phyloP scores from a whole-genome alignment of 1,140 invertebrate genomes.

The Cyphomyrmex costatus region DNA sequence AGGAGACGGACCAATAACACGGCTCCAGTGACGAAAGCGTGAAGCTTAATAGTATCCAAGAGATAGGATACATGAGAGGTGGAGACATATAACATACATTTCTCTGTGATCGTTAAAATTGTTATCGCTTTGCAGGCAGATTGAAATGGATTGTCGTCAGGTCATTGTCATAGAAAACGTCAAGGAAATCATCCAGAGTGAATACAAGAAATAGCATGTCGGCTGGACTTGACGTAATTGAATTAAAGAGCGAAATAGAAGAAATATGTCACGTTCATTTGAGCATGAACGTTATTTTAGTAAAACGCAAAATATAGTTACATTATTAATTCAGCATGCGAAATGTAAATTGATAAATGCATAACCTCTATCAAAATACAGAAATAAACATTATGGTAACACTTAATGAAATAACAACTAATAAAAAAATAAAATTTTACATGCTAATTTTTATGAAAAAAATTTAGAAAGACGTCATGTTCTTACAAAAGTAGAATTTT shows the following conservation, averaged over 20 bases:
- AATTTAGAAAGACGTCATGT: background rate
- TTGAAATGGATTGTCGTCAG: conserved; percentile 22
- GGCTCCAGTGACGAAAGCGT: background rate
- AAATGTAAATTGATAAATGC: background rate
- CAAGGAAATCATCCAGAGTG: conserved; percentile 27
- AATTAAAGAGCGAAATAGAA: conserved; percentile 10
- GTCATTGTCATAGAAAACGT: conserved; percentile 21
- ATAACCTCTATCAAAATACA: background rate
- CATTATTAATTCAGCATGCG: background rate
- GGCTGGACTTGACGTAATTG: background rate
- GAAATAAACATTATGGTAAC: background rate
- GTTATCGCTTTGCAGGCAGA: conserved; percentile 41
- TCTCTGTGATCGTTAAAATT: conserved; percentile 40
- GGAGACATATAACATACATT: conserved; percentile 16
- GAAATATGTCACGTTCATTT: conserved; percentile 5
- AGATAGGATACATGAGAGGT: conserved; percentile 10
- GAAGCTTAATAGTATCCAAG: background rate
- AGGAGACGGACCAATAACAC: conserved; percentile 17
- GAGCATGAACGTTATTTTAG: background rate
- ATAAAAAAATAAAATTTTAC: background rate
- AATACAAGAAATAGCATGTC: background rate
- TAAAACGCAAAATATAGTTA: background rate
- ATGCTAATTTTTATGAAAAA: background rate
- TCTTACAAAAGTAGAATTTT: background rate
- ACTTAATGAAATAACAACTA: background rate